Evolutionary conservation across 2,113 vertebrate genomes (phyloP).

Genomic region (Corythornis vintsioides): DNA sequence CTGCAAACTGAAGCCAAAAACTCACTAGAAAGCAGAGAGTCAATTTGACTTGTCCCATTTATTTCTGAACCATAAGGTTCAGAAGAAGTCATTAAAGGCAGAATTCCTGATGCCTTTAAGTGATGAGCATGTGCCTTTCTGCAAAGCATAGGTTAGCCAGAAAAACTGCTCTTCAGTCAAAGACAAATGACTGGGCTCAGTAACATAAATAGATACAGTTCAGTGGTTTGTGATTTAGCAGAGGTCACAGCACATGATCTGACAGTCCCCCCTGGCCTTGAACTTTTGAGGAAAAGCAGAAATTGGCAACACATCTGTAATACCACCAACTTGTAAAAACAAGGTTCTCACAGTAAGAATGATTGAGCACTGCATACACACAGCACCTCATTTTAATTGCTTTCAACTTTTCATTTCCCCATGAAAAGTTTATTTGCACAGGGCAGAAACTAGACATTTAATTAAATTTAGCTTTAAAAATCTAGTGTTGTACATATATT

Average conservation of each 20-base stretch:
- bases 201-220: slow-evolving; percentile 14
- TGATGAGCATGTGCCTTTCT: not conserved
- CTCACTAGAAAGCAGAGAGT: not conserved
- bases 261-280: slow-evolving; percentile 7
- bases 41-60: not conserved
- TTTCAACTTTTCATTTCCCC: slow-evolving; percentile 41
- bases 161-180: not conserved
- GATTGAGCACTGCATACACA: slow-evolving; percentile 47
- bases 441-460: slow-evolving; percentile 31
- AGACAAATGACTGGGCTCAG: slow-evolving; percentile 18
- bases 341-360: slow-evolving; percentile 47
- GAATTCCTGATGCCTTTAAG: not conserved
- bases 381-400: slow-evolving; percentile 54
- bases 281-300: slow-evolving; percentile 62
- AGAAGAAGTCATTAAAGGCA: not conserved
- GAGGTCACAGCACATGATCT: slow-evolving; percentile 27
- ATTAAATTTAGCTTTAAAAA: slow-evolving; percentile 47
- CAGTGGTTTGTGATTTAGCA: slow-evolving; percentile 38
- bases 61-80: not conserved
- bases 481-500: not conserved
- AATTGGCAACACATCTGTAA: slow-evolving; percentile 30
- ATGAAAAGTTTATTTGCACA: slow-evolving; percentile 40
- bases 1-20: not conserved
- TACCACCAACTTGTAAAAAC: slow-evolving; percentile 47
- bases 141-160: not conserved